Evolutionary conservation across 1,140 invertebrate species (phyloP), one percentile per base, ranked within the genome.

Genomic region (Pararge aegeria): DNA sequence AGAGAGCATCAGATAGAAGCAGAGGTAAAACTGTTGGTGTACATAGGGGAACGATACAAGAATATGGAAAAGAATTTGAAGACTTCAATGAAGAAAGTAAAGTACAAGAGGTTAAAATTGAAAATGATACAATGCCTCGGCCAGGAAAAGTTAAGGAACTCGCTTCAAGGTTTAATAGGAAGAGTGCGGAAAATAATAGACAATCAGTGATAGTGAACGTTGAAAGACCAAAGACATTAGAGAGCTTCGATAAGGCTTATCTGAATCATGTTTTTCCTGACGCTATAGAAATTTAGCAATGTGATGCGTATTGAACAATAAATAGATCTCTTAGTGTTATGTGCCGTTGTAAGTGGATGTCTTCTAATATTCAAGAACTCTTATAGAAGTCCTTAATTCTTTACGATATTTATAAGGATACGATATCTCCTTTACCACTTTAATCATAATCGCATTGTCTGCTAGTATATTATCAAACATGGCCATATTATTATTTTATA

Each of bases 211-310:
- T 65, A 49, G 52, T 70, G 10, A 82, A 72, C 50, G 75, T 71
- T 48, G 67, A 76, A 2, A 79, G 90, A 71, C 90, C 90, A 44
- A 91, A 84, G 65, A 82, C 87, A 16, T 68, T 91, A 46, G 85
- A 90, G 63, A 89, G 80, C 62, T 90, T 78, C 55, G 87, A 90
- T 56, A 87, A 90, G 67, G 80, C 81, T 44, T 91, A 90, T 66
- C 73, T 91, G 48, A 80, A 91, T 68, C 90, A 91, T 61, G 70
- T 91, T 51, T 91, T 91, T 68, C 90, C 90, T 21, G 87, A 87
- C 55, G 88, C 90, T 58, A 80, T 90, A 54, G 90, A 91, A 80
- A 83, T 90, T 65, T 91, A 77, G 78, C 34, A 48, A 53, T 27
- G 44, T 59, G 49, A 50, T 48, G 55, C 42, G 20, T 50, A 53